Percentiles rank a stretch among this genome's conserved stretches.
Evolutionary conservation across 2,797 vertebrate genomes (phyloP).

Genomic region (Zalophus californianus): DNA sequence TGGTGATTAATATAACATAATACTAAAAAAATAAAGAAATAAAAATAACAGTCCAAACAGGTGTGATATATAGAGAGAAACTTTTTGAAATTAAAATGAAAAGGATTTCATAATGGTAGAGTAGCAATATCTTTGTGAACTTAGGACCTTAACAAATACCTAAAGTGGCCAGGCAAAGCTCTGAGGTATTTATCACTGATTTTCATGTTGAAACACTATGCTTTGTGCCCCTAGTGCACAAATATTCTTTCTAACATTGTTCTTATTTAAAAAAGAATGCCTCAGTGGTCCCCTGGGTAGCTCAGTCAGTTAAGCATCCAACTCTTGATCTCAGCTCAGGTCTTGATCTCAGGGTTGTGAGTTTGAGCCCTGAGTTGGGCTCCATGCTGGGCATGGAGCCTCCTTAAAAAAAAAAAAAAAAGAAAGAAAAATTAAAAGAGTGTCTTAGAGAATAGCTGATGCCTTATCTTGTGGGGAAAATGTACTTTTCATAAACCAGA

Average conservation of each 20-base stretch:
- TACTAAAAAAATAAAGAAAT: no score
- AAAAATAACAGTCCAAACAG: not conserved
- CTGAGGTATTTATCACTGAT: not conserved
- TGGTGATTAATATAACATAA: no score
- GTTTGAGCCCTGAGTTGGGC: not conserved
- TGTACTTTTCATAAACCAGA: not conserved
- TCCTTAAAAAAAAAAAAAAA: no score
- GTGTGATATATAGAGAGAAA: not conserved
- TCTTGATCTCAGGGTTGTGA: not conserved
- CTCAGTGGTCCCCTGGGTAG: not conserved
- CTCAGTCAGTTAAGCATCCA: not conserved
- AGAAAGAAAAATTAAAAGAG: not conserved
- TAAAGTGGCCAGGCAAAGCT: not conserved
- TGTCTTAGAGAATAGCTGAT: not conserved
- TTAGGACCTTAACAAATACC: not conserved
- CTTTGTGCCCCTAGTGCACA: not conserved
- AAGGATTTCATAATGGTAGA: not conserved
- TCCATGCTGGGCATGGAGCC: no score
- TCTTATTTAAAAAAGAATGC: not conserved
- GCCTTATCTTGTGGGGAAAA: not conserved
- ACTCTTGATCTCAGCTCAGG: not conserved
- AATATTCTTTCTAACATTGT: not conserved
- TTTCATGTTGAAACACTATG: not conserved
- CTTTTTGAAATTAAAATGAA: slow-evolving; percentile 12
- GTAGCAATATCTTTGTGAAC: slow-evolving; percentile 5